Conservation (phyloP, 2,888 invertebrate genomes). For the Eueremaeus valkanovi region DNA sequence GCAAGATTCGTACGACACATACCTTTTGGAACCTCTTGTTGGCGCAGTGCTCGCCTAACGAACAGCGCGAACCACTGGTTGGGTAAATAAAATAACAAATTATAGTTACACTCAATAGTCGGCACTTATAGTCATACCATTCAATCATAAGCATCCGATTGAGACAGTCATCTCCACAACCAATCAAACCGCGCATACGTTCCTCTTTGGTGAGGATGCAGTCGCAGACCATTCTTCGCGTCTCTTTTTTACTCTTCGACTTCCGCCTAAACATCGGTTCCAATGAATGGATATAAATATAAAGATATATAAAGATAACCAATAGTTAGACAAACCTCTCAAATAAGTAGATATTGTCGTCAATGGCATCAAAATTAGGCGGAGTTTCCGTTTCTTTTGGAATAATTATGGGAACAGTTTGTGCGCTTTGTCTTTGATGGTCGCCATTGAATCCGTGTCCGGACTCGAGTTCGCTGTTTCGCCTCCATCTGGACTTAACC, state of each 20-base stretch:
- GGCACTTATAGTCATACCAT: slow-evolving; percentile 63
- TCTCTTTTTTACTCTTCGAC: slow-evolving; percentile 71
- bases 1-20: neutral
- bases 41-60: slow-evolving; percentile 81
- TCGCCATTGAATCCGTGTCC: slow-evolving; percentile 40
- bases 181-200: slow-evolving; percentile 71
- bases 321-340: slow-evolving; percentile 60
- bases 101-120: neutral
- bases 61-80: slow-evolving; percentile 78
- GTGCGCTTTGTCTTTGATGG: neutral
- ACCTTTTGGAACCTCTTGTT: slow-evolving; percentile 85
- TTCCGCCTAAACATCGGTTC: slow-evolving; percentile 54
- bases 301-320: neutral
- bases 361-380: slow-evolving; percentile 71
- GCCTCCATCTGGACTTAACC: slow-evolving; percentile 72
- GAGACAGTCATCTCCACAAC: slow-evolving; percentile 93
- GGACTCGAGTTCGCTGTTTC: slow-evolving; percentile 67
- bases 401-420: neutral
- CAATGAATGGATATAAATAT: slow-evolving; percentile 5
- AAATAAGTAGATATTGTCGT: slow-evolving; percentile 78
- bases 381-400: slow-evolving; percentile 58
- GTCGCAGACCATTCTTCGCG: slow-evolving; percentile 90
- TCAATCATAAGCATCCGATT: slow-evolving; percentile 97
- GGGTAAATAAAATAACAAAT: slow-evolving; percentile 43
- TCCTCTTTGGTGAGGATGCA: slow-evolving; percentile 88